Evolutionary conservation across 2,797 vertebrate species (phyloP), one percentile per base, ranked within the genome.

Genomic region (Gymnothorax reevesii): DNA sequence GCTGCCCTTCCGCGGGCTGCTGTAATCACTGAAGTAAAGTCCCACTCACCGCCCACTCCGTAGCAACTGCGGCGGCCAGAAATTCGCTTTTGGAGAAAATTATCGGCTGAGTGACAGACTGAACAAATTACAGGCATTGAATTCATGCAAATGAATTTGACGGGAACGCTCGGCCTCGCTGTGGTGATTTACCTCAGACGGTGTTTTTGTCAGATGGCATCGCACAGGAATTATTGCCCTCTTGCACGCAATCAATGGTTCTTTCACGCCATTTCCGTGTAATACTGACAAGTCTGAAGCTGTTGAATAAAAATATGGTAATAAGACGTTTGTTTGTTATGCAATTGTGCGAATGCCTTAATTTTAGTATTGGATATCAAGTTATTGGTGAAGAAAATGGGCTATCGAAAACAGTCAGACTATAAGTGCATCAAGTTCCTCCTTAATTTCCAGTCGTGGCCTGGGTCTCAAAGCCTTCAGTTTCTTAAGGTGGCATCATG

Each of bases 1-100:
- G 69, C 82, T 85, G 71, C 77, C 86, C 88, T 88, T 79, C 54
- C 80, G 89, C 84, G 84, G 87, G 87, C 86, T 85, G 80, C 85
- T 80, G 66, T 77, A 82, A 85, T 85, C 55, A 52, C 60, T 82
- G 80, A 1, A 57, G 82, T 87, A 57, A 82, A 85, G 55, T 20
- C 80, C 85, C 42, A 69, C 79, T 25, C 71, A 83, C 59, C 82
- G 4, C 79, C 85, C 75, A 15, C 83, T 64, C 69, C 75, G 54
- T 57, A 59, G 71, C 75, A 73, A 57, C 33, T 25, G 20, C 27
- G 60, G 55, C 49, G 59, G 64, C 25, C 69, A 0, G 9, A 13
- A 77, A 75, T 75, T 60, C 49, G 12, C 82, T 64, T 83, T 83
- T 87, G 69, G 57, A 54, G 15, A 52, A 73, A 86, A 83, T 17